phyloP scores from a whole-genome alignment of 2,888 invertebrate species.

The Eupithecia insigniata region DNA sequence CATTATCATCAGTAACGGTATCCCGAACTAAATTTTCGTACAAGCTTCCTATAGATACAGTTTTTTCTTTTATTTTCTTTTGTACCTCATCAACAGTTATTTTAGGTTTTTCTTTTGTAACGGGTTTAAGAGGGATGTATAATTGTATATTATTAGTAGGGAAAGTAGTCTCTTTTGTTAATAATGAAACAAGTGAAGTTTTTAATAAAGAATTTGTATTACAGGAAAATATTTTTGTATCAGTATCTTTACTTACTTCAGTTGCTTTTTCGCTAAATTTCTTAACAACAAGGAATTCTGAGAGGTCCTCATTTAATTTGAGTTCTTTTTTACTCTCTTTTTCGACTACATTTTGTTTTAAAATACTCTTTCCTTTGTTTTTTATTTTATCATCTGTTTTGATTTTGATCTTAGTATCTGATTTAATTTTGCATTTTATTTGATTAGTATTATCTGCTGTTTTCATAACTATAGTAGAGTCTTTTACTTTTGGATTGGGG shows the following conservation, averaged over 20 bases:
- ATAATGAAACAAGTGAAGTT: conserved; percentile 18
- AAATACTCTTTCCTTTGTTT: neutral
- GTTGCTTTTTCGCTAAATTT: conserved; percentile 7
- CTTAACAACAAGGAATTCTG: conserved; percentile 23
- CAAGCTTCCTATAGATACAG: conserved; percentile 15
- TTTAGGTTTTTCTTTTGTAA: conserved; percentile 15
- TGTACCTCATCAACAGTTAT: conserved; percentile 5
- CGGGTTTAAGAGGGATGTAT: neutral
- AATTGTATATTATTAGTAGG: conserved; percentile 6
- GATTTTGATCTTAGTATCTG: neutral
- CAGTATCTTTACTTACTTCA: neutral
- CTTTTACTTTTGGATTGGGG: conserved; percentile 25
- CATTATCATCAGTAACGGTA: conserved; percentile 23
- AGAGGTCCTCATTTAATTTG: conserved; percentile 5
- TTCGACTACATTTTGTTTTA: neutral
- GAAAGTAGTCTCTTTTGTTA: conserved; percentile 14
- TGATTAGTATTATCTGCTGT: neutral
- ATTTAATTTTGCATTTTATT: neutral
- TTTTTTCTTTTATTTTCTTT: conserved; percentile 9
- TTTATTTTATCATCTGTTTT: conserved; percentile 10
- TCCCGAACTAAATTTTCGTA: conserved; percentile 25
- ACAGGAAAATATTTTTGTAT: neutral
- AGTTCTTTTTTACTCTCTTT: conserved; percentile 11
- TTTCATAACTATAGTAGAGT: conserved; percentile 1
- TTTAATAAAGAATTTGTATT: neutral